Evolutionary conservation across 2,888 invertebrate species (phyloP), one percentile per base, ranked within the genome.

Genomic region (Tridacna crocea): DNA sequence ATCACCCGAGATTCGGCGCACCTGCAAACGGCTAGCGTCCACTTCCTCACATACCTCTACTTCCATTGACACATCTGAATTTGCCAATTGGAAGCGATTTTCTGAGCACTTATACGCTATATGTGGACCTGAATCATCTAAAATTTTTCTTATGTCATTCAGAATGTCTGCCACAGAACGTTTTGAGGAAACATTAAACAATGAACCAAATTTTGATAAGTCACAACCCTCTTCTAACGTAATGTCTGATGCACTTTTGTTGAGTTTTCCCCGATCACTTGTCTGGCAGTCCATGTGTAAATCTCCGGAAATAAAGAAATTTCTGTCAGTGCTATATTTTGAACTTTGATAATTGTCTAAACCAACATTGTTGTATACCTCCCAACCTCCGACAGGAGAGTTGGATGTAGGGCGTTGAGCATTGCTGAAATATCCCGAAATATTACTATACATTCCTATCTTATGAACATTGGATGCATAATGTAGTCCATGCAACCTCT

Each of bases 1-100:
- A 84, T 92, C 92, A n/a, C 92, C 92, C 11, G 92, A 92, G 65
- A 92, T 91, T 76, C 91, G 86, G 47, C 92, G 88, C 19, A 92
- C 92, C 74, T 92, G 92, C 55, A 92, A 77, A 10, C 92, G 90
- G 46, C 88, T 90, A 17, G 90, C 87, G 12, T 89, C 89, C 13
- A 88, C 88, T 15, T 89, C 91, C 48, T 90, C 90, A 68, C 90
- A 90, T 11, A 92, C 91, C 77, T 92, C 92, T 55, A 92, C 85
- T 80, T 92, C 92, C 90, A 92, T 91, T 74, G 91, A 88, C 48
- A 92, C 90, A 61, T 91, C 90, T 0, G 87, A 87, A 75, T 89
- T 91, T 17, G 84, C 81, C 48, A 92, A 81, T 66, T 88, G 88
- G 78, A 91, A 91, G 46, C 91, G 77, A 58, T 90, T 91, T 65